These are phyloP conservation scores for Falcaria lacertinaria DNA, from an alignment of 2,888 invertebrate genomes.

Conservation along the genomic window DNA sequence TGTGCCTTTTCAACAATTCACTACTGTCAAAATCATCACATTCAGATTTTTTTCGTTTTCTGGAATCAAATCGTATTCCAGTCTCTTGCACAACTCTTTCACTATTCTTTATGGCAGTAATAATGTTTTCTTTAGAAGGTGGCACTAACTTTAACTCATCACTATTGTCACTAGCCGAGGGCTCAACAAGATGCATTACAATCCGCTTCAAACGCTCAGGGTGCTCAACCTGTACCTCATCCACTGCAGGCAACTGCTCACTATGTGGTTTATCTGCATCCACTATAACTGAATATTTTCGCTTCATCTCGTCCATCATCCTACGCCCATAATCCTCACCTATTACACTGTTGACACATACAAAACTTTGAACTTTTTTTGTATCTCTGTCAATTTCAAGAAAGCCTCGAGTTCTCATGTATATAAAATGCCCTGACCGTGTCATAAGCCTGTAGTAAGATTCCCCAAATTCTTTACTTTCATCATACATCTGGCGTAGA, in stretches of 20 bases:
- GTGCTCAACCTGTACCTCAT: conserved; percentile 82
- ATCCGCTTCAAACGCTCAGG: conserved; percentile 85
- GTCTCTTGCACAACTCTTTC: conserved; percentile 68
- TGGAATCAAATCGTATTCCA: conserved; percentile 62
- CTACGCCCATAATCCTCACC: conserved; percentile 87
- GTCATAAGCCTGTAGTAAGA: conserved; percentile 92
- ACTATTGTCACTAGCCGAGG: conserved; percentile 47
- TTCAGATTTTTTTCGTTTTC: conserved; percentile 61
- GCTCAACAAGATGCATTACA: conserved; percentile 82
- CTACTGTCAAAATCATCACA: conserved; percentile 31
- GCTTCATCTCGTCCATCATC: conserved; percentile 89
- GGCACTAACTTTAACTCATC: conserved; percentile 64
- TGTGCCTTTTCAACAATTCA: conserved; percentile 57
- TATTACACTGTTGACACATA: conserved; percentile 90
- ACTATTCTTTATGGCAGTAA: conserved; percentile 69
- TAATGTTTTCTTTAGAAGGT: conserved; percentile 70
- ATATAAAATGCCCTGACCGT: conserved; percentile 91
- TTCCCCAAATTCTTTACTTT: conserved; percentile 88
- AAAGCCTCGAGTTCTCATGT: conserved; percentile 90
- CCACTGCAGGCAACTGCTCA: conserved; percentile 32
- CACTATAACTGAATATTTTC: conserved; percentile 85
- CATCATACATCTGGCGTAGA: conserved; percentile 92
- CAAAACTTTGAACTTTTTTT: conserved; percentile 90
- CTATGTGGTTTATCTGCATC: conserved; percentile 67
- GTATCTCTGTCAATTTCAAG: conserved; percentile 88